A percentile compares a stretch with the other conserved stretches of the same genome.
Evolutionary conservation across 2,797 vertebrate genomes (phyloP).

Genomic region (Sebastes oblongus): DNA sequence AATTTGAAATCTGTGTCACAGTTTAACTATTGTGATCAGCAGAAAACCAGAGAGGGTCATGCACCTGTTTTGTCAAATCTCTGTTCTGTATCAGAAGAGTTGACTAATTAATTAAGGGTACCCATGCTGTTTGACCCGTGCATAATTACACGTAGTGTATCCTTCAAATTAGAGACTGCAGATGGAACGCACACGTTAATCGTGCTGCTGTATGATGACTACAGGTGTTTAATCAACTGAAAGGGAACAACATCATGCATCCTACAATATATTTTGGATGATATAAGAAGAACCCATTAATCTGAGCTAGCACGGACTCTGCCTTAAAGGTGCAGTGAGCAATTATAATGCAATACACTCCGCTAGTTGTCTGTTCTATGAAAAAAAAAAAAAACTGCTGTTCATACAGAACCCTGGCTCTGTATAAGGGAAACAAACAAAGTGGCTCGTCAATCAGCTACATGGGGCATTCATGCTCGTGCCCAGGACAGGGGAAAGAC

Average conservation of each 20-base stretch:
- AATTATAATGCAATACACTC: not conserved
- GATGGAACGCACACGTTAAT: conserved; percentile 10
- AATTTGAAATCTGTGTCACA: not conserved
- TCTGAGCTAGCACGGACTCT: not conserved
- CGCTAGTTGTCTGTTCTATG: not conserved
- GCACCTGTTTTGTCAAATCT: conserved; percentile 12
- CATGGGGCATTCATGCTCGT: not conserved
- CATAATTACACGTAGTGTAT: conserved; percentile 5
- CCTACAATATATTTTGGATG: not conserved
- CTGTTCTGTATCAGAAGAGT: not conserved
- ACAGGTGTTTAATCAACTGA: conserved; percentile 9
- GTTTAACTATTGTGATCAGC: not conserved
- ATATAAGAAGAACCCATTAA: not conserved
- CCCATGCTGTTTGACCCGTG: conserved; percentile 18
- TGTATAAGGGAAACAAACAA: not conserved
- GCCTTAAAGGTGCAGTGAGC: not conserved
- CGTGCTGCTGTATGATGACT: not conserved
- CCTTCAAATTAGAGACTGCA: conserved; percentile 19
- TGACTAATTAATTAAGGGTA: conserved; percentile 25
- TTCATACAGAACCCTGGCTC: not conserved
- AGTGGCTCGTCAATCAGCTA: not conserved
- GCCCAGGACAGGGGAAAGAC: not conserved
- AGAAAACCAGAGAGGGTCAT: conserved; percentile 6
- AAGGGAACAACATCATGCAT: not conserved
- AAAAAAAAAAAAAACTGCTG: not conserved